Percentiles rank a stretch among this genome's conserved stretches.
These are phyloP conservation scores for Hucho hucho DNA, from an alignment of 2,113 vertebrate species.

Conservation along the genomic window DNA sequence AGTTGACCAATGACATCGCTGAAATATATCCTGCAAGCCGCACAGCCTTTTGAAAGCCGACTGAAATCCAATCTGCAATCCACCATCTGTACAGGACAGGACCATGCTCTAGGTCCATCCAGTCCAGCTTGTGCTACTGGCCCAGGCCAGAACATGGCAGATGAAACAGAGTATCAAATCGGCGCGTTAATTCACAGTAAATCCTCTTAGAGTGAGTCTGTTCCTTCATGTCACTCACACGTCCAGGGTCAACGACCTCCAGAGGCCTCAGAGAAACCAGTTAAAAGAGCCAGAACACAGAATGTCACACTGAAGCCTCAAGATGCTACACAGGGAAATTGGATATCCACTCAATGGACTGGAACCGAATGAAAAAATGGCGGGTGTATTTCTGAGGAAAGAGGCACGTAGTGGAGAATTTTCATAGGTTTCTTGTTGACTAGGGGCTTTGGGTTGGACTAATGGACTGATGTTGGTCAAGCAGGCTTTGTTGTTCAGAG, in stretches of 20 bases:
- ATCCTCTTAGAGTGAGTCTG: slow-evolving; percentile 64
- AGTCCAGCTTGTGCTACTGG: slow-evolving; percentile 17
- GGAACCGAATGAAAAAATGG: slow-evolving; percentile 22
- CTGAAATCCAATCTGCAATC: slow-evolving; percentile 59
- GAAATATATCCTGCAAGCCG: slow-evolving; percentile 21
- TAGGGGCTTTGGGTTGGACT: slow-evolving; percentile 32
- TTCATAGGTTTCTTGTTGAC: slow-evolving; percentile 55
- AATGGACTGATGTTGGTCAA: slow-evolving; percentile 44
- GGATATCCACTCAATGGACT: slow-evolving; percentile 58
- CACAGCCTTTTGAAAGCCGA: slow-evolving; percentile 31
- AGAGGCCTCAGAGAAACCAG: slow-evolving; percentile 37
- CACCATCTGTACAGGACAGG: slow-evolving; percentile 44
- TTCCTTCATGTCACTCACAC: slow-evolving; percentile 63
- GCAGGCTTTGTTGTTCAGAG: slow-evolving; percentile 30
- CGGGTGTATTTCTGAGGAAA: slow-evolving; percentile 39
- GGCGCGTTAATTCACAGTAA: slow-evolving; percentile 69
- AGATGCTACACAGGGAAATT: slow-evolving; percentile 53
- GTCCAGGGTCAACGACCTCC: slow-evolving; percentile 60
- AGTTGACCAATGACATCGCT: slow-evolving; percentile 40
- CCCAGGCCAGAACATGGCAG: slow-evolving; percentile 28
- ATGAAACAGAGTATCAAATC: slow-evolving; percentile 59
- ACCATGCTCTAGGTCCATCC: neutral
- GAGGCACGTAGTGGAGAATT: slow-evolving; percentile 33
- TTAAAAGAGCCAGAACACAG: slow-evolving; percentile 62
- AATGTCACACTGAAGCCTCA: slow-evolving; percentile 54